A percentile compares a stretch with the other conserved stretches of the same genome.
Conservation (phyloP, 2,888 invertebrate genomes). For the Macrophya annulata region DNA sequence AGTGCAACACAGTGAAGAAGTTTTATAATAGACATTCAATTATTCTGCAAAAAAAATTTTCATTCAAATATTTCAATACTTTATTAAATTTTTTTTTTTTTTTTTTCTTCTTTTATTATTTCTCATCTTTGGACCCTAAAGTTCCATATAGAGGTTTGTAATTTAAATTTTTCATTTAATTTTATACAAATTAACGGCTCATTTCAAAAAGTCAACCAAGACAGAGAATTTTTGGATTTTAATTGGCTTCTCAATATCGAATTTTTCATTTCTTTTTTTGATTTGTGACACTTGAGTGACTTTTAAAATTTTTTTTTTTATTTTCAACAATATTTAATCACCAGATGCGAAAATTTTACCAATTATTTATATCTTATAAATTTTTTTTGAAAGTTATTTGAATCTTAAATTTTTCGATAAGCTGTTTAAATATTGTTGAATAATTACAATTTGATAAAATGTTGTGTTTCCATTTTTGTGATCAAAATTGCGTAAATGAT, state of each 20-base stretch:
- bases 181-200: not conserved
- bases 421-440: slow-evolving; percentile 3
- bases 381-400: not conserved
- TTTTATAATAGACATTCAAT: not conserved
- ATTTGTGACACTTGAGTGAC: not conserved
- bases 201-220: not conserved
- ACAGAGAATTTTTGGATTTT: not conserved
- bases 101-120: not conserved
- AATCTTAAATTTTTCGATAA: not conserved
- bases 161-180: not conserved
- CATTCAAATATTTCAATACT: not conserved
- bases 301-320: no score
- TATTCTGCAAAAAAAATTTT: not conserved
- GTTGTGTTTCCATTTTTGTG: not conserved
- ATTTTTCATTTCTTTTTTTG: not conserved
- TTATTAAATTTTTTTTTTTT: not conserved
- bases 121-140: not conserved
- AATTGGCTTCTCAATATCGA: no score
- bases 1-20: slow-evolving; percentile 4
- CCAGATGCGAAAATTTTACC: not conserved
- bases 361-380: not conserved
- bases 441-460: not conserved
- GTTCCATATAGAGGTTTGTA: not conserved
- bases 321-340: not conserved
- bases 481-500: not conserved